These are phyloP conservation scores for Aethes cnicana DNA, from an alignment of 2,888 invertebrate species.

Conservation along the genomic window DNA sequence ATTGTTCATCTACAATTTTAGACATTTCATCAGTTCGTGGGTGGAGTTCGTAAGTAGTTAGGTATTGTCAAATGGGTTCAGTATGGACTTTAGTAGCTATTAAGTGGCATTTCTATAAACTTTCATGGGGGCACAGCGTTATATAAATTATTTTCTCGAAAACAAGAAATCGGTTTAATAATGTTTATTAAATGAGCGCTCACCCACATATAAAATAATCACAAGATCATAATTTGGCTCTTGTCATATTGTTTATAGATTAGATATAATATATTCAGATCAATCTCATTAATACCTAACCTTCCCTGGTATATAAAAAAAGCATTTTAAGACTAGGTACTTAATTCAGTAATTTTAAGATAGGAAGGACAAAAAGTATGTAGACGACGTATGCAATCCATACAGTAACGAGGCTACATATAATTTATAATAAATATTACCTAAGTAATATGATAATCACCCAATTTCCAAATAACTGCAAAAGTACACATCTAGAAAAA, in stretches of 20 bases:
- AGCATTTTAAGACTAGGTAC: background rate
- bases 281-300: no score
- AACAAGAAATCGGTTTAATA: no score
- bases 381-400: background rate
- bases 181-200: no score
- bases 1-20: conserved; percentile 22
- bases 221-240: no score
- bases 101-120: background rate
- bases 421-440: background rate
- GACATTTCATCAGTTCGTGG: conserved; percentile 18
- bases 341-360: background rate
- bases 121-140: no score
- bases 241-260: no score
- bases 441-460: conserved; percentile 4
- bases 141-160: no score
- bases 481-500: conserved; percentile 26
- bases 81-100: background rate
- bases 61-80: conserved; percentile 23
- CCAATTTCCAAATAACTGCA: conserved; percentile 10
- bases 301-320: background rate
- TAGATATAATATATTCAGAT: no score
- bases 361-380: background rate
- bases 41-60: conserved; percentile 1
- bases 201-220: no score
- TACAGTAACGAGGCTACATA: background rate